Conservation (phyloP, 1,140 invertebrate species). For the Drosophila quadrilineata region DNA sequence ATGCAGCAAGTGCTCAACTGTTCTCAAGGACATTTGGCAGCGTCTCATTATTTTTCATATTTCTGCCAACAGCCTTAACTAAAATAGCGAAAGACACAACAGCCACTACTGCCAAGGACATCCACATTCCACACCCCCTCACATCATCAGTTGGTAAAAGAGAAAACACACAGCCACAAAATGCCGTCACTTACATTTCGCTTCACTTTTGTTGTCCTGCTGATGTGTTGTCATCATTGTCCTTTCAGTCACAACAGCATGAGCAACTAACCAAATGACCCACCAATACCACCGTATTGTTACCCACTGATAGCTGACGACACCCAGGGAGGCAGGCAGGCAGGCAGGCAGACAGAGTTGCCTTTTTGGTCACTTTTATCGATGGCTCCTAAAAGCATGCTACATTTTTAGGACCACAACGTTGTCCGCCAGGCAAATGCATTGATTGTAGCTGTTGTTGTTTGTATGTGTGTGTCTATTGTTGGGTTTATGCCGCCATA, state of each 20-base stretch:
- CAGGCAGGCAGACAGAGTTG: too few relatives aligned
- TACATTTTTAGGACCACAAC: conserved; percentile 21
- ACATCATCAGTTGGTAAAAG: conserved; percentile 22
- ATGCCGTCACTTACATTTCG: conserved; percentile 18
- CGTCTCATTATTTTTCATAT: conserved; percentile 51
- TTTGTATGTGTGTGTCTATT: conserved; percentile 3
- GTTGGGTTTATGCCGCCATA: conserved; percentile 44
- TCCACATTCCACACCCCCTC: conserved; percentile 5
- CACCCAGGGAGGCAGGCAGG: too few relatives aligned
- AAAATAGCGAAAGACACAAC: too few relatives aligned
- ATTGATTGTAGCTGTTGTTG: conserved; percentile 25
- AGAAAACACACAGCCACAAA: conserved; percentile 28
- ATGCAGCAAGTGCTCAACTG: conserved; percentile 18
- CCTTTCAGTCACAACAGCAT: background rate
- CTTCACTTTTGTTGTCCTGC: background rate
- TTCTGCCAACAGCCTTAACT: conserved; percentile 19
- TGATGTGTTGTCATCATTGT: background rate
- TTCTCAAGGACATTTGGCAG: conserved; percentile 32
- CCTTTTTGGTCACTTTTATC: too few relatives aligned
- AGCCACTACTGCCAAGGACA: conserved; percentile 4
- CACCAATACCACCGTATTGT: too few relatives aligned
- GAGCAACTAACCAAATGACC: conserved; percentile 13
- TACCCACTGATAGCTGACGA: too few relatives aligned
- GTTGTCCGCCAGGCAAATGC: conserved; percentile 15
- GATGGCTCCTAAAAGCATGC: conserved; percentile 30